A percentile compares a stretch with the other conserved stretches of the same genome.
Conservation (phyloP, 1,140 invertebrate genomes). For the Argopecten irradians region DNA sequence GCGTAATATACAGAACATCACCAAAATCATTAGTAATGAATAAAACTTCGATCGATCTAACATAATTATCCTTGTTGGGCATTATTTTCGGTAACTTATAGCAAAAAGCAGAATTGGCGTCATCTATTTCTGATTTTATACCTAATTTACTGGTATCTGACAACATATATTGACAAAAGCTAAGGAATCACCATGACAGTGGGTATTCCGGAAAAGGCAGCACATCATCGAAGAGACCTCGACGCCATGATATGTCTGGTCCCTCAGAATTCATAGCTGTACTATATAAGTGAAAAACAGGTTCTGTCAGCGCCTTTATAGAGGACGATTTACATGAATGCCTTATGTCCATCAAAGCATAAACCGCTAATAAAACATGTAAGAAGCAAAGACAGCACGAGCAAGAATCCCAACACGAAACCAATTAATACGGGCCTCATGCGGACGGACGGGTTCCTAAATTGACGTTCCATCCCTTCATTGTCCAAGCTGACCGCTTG, state of each 20-base stretch:
- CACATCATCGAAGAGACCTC: neutral
- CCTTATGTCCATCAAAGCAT: constrained; percentile 21
- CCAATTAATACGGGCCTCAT: neutral
- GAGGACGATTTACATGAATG: neutral
- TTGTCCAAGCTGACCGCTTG: constrained; percentile 2
- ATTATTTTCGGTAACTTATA: too few relatives aligned
- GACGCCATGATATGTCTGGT: neutral
- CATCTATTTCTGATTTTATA: neutral
- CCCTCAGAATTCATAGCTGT: neutral
- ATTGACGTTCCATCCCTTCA: neutral
- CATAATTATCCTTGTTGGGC: too few relatives aligned
- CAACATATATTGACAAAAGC: neutral
- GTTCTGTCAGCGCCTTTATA: neutral
- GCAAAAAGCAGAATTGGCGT: too few relatives aligned
- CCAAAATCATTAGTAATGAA: too few relatives aligned
- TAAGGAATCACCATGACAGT: neutral
- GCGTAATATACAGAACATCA: too few relatives aligned
- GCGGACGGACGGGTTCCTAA: neutral
- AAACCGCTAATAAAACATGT: neutral
- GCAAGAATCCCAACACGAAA: neutral
- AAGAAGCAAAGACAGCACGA: neutral
- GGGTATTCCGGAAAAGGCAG: neutral
- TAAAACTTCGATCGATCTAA: too few relatives aligned
- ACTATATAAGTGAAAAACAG: neutral
- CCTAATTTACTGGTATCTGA: neutral